A percentile compares a stretch with the other conserved stretches of the same genome.
Conservation (phyloP, 1,140 invertebrate species). For the Drosophila mojavensis region DNA sequence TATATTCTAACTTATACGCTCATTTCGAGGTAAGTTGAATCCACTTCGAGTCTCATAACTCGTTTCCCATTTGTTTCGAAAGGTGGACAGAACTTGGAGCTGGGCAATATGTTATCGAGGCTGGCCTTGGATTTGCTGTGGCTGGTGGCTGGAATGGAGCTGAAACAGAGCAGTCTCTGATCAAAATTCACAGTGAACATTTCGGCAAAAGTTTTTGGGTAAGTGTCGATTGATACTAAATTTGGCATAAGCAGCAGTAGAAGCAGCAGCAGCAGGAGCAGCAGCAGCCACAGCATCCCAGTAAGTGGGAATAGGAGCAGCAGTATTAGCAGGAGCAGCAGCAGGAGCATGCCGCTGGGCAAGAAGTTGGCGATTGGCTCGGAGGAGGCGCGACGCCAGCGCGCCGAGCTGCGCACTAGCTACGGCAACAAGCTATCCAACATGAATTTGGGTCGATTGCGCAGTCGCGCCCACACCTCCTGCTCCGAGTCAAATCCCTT, state of each 20-base stretch:
- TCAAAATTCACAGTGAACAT: constrained; percentile 53
- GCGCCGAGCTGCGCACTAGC: constrained; percentile 48
- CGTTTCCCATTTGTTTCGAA: background rate
- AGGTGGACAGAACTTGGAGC: background rate
- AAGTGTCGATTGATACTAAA: constrained; percentile 9
- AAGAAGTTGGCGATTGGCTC: constrained; percentile 14
- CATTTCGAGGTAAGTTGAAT: background rate
- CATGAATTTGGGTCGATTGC: constrained; percentile 47
- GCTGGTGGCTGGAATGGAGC: too few species aligned
- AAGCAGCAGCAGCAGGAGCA: background rate
- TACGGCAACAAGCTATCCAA: constrained; percentile 61
- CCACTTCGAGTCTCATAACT: too few species aligned
- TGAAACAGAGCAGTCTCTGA: constrained; percentile 4
- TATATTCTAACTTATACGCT: background rate
- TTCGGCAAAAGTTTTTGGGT: constrained; percentile 24
- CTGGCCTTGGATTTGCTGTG: constrained; percentile 17
- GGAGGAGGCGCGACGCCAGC: constrained; percentile 47
- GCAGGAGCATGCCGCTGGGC: constrained; percentile 26
- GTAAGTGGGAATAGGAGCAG: background rate
- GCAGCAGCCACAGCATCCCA: background rate
- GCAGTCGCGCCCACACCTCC: constrained; percentile 1
- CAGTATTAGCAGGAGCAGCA: background rate
- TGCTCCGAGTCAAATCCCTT: background rate
- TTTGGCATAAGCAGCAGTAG: background rate
- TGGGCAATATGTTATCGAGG: background rate